A percentile compares a stretch with the other conserved stretches of the same genome.
Conservation (phyloP, 2,797 vertebrate genomes). For the Setipinna tenuifilis region DNA sequence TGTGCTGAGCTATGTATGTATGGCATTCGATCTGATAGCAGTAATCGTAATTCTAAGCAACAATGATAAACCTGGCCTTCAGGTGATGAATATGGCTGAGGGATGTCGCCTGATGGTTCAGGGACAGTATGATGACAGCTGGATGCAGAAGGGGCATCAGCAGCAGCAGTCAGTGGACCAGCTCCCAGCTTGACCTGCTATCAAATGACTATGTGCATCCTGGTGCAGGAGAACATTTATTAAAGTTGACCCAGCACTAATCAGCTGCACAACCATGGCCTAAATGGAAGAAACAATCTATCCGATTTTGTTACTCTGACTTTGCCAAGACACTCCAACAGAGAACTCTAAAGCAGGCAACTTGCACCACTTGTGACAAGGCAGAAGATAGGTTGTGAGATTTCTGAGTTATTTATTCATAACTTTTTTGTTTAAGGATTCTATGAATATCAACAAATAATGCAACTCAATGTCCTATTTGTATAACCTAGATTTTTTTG, state of each 20-base stretch:
- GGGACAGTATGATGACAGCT: neutral
- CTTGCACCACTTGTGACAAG: neutral
- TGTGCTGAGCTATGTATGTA: neutral
- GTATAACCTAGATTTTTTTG: neutral
- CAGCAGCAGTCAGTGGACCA: neutral
- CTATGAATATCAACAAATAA: neutral
- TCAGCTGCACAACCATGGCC: conserved; percentile 12
- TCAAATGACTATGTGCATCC: neutral
- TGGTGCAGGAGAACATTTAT: conserved; percentile 9
- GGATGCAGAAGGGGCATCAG: too few species aligned
- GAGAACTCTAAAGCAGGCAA: neutral
- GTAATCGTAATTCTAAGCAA: neutral
- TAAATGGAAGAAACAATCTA: conserved; percentile 18
- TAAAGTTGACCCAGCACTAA: conserved; percentile 20
- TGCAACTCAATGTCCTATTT: neutral
- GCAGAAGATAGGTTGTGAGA: neutral
- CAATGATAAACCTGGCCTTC: neutral
- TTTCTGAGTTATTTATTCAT: neutral
- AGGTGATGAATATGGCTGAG: neutral
- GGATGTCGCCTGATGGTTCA: neutral
- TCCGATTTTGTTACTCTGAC: neutral
- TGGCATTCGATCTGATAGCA: neutral
- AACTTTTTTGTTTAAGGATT: neutral
- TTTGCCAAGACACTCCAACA: neutral
- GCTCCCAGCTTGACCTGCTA: neutral